Percentiles rank a stretch among this genome's conserved stretches.
Evolutionary conservation across 2,797 vertebrate species (phyloP).

Genomic region (Bothrops alternatus): DNA sequence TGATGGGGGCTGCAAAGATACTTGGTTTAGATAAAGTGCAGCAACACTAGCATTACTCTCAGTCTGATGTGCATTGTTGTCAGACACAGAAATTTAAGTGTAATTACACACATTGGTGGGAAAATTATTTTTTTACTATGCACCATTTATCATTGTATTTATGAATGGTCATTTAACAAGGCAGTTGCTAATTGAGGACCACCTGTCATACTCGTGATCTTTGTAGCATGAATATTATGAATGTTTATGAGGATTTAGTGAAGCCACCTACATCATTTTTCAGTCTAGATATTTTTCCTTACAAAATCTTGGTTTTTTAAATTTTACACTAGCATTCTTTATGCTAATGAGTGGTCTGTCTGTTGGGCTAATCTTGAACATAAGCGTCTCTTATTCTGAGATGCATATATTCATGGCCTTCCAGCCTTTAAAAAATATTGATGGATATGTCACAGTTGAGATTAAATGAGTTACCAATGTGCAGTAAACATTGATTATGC

Average conservation of each 20-base stretch:
- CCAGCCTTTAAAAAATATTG: neutral
- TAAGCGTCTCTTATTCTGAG: neutral
- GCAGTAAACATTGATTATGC: neutral
- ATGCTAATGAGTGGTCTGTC: neutral
- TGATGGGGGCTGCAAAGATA: too few species aligned
- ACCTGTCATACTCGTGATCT: neutral
- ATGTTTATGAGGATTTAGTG: neutral
- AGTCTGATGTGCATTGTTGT: too few species aligned
- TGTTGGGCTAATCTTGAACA: conserved; percentile 16
- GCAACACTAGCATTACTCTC: too few species aligned
- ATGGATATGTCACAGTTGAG: neutral
- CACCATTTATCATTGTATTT: too few species aligned
- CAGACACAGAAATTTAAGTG: too few species aligned
- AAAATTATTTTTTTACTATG: too few species aligned
- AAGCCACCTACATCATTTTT: neutral
- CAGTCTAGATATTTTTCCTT: conserved; percentile 16
- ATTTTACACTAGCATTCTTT: neutral
- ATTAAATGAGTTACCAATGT: neutral
- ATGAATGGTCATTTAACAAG: too few species aligned
- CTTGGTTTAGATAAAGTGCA: too few species aligned
- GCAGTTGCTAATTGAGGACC: too few species aligned
- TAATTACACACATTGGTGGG: too few species aligned
- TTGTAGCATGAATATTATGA: neutral
- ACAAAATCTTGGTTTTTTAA: neutral
- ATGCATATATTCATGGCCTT: neutral